Conservation (phyloP, 2,113 vertebrate species). For the Platanista minor region DNA sequence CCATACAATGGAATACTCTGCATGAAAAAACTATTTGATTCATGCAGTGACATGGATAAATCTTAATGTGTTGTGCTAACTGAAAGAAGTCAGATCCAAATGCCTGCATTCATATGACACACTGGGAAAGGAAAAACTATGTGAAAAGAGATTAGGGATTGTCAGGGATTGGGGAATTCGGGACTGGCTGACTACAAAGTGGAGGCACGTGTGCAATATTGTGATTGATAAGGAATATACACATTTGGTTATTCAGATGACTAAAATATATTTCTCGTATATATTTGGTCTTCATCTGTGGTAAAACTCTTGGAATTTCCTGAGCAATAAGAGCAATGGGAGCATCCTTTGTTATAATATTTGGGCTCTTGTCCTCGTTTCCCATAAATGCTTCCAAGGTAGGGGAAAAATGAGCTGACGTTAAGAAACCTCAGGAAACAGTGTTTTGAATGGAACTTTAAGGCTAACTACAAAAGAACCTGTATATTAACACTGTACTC, state of each 20-base stretch:
- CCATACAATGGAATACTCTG: neutral
- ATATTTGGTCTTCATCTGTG: neutral
- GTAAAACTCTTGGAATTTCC: neutral
- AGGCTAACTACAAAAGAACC: neutral
- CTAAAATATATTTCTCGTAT: neutral
- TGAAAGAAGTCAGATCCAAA: neutral
- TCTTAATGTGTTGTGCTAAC: neutral
- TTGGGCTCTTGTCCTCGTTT: neutral
- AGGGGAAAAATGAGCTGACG: neutral
- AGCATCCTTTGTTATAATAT: neutral
- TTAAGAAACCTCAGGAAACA: neutral
- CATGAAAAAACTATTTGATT: neutral
- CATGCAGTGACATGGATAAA: neutral
- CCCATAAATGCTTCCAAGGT: neutral
- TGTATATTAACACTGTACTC: neutral
- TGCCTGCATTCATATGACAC: neutral
- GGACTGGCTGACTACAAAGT: neutral
- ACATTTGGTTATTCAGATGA: neutral
- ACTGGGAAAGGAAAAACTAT: neutral
- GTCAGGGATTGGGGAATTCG: neutral
- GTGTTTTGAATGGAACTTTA: neutral
- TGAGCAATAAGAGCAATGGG: neutral
- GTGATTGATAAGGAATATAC: neutral
- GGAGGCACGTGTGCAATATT: neutral
- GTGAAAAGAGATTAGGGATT: neutral